These are phyloP conservation scores for Drosophila ananassae DNA, from an alignment of 1,140 invertebrate genomes.

Conservation along the genomic window DNA sequence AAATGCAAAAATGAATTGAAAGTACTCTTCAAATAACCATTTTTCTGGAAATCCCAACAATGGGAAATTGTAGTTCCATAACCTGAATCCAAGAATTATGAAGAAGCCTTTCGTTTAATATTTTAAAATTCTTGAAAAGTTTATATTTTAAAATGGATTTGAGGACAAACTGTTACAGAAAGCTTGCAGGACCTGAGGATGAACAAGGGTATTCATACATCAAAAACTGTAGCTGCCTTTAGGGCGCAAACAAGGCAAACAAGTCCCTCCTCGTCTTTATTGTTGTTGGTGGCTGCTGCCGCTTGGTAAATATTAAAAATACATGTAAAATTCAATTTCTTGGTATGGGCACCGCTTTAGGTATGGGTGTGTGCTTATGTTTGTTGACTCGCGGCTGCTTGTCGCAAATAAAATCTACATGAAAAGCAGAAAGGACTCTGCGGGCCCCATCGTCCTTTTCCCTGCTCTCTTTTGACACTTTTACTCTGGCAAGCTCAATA, in stretches of 20 bases:
- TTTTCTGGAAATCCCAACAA: background rate
- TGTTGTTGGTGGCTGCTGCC: slow-evolving; percentile 38
- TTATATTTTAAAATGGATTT: slow-evolving; percentile 1
- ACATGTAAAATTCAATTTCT: slow-evolving; percentile 81
- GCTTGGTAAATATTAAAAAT: slow-evolving; percentile 76
- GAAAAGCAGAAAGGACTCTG: slow-evolving; percentile 51
- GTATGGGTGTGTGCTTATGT: slow-evolving; percentile 46
- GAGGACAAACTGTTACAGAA: slow-evolving; percentile 3
- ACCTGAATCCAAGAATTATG: too few species aligned
- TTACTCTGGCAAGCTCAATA: slow-evolving; percentile 62
- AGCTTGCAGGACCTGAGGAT: slow-evolving; percentile 17
- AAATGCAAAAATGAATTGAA: background rate
- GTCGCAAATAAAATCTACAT: slow-evolving; percentile 79
- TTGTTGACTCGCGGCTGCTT: slow-evolving; percentile 77
- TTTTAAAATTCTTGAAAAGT: background rate
- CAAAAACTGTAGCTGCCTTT: slow-evolving; percentile 55
- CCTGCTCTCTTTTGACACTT: slow-evolving; percentile 64
- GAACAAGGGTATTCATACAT: slow-evolving; percentile 45
- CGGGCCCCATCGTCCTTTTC: slow-evolving; percentile 6
- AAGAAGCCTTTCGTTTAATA: background rate
- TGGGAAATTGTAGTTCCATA: background rate
- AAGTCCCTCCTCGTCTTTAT: slow-evolving; percentile 45
- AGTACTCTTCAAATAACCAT: slow-evolving; percentile 1
- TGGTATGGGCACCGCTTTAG: slow-evolving; percentile 23
- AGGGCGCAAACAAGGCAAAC: slow-evolving; percentile 46